phyloP scores from a whole-genome alignment of 2,797 vertebrate species.

The Lagocephalus sceleratus region DNA sequence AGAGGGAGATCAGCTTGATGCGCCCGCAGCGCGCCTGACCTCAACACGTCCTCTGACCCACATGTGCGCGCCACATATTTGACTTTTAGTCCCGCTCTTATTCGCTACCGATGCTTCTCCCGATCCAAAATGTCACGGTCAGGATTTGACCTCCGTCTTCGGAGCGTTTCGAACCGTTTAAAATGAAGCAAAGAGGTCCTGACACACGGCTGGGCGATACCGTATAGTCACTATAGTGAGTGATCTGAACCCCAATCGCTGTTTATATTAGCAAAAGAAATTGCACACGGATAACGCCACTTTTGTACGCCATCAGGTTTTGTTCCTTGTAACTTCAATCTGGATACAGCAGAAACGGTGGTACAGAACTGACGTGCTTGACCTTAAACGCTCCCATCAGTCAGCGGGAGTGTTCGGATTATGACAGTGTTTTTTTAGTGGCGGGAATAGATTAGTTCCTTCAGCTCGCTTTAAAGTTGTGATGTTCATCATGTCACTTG shows the following conservation, averaged over 20 bases:
- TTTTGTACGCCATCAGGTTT: too few relatives aligned
- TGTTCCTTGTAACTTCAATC: too few relatives aligned
- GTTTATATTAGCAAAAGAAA: too few relatives aligned
- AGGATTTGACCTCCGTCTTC: neutral
- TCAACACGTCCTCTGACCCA: constrained; percentile 18
- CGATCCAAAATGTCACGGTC: neutral
- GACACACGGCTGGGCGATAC: too few relatives aligned
- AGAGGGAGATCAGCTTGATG: too few relatives aligned
- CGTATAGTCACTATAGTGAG: too few relatives aligned
- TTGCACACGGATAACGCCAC: too few relatives aligned
- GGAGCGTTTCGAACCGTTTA: too few relatives aligned
- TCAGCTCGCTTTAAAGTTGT: constrained; percentile 27
- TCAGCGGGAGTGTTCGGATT: constrained; percentile 23
- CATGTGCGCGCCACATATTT: neutral
- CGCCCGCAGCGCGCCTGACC: constrained; percentile 22
- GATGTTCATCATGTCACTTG: constrained; percentile 41
- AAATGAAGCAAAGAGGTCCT: too few relatives aligned
- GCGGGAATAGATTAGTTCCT: constrained; percentile 38
- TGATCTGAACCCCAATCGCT: too few relatives aligned
- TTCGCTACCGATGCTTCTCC: neutral
- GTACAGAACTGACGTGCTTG: neutral
- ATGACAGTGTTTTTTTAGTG: constrained; percentile 9
- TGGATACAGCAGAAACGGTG: too few relatives aligned
- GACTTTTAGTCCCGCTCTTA: neutral
- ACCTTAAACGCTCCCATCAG: constrained; percentile 19